Base-by-base conservation (phyloP, 2,797 vertebrate species). In the Lepus townsendii region DNA sequence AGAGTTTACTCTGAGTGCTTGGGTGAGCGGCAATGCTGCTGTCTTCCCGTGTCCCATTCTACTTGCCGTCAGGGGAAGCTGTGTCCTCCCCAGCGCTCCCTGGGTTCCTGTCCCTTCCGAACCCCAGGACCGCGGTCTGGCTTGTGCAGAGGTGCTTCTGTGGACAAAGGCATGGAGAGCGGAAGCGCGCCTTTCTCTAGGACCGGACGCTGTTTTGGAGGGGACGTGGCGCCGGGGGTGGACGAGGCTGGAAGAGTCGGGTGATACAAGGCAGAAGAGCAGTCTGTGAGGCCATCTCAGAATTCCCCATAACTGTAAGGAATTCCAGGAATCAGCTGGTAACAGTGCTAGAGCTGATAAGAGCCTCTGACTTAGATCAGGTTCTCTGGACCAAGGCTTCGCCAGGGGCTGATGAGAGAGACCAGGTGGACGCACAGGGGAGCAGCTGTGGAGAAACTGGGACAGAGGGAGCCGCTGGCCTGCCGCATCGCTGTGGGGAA, bases 401-500 rank as follows among this genome's bases (percentile, higher is more conserved):
- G 87, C 63, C 1, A 3, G 32, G 24, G 72, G 0, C 30, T 19
- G 19, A 22, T 0, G 10, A 38, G 38, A 77, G 71, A 42, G 42
- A 38, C 76, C 73, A 57, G 54, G 54, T 5, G 17, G 54, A 20
- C 5, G 3, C 14, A 38, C 2, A 4, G 0, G 38, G 3, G 7
- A 8, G 88, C 66, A 30, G 47, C n/a, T 6, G 16, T 73, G 60
- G 60, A 26, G 50, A 62, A 12, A 0, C 0, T 0, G 0, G 0
- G 20, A 57, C 60, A 38, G 35, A 26, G 42, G 42, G 62, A 60
- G 19, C 72, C 7, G 35, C n/a, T 26, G 7, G 10, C 17, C 0
- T 24, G 66, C 50, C 14, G 22, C 0, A 2, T 1, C 1, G 72
- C 42, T 50, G 47, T 24, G 27, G 71, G 0, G 26, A 60, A 32